Evolutionary conservation across 2,888 invertebrate genomes (phyloP).

Genomic region (Drosophila antonietae): DNA sequence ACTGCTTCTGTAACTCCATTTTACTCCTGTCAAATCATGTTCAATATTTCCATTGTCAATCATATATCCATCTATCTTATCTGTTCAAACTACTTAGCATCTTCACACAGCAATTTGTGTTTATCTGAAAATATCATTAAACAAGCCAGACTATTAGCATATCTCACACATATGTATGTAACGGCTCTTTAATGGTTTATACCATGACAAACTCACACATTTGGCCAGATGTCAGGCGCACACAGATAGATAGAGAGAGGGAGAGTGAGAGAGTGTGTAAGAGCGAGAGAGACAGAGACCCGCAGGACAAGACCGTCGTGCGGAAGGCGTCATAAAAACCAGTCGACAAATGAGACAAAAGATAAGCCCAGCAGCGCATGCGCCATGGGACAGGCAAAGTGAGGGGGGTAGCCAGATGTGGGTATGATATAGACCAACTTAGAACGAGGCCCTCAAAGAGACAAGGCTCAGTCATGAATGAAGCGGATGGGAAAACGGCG

Average conservation of each 20-base stretch:
- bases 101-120: constrained; percentile 26
- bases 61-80: constrained; percentile 18
- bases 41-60: constrained; percentile 1
- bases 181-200: constrained; percentile 6
- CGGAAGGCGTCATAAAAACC: constrained; percentile 61
- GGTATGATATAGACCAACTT: constrained; percentile 66
- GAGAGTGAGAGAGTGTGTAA: neutral
- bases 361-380: constrained; percentile 56
- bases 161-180: constrained; percentile 42
- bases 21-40: constrained; percentile 5
- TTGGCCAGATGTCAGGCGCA: constrained; percentile 60
- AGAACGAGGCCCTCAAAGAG: constrained; percentile 26
- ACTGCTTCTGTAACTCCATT: no score
- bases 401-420: constrained; percentile 57
- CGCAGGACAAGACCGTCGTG: constrained; percentile 20
- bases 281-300: constrained; percentile 13
- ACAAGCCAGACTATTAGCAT: constrained; percentile 52
- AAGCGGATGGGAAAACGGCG: constrained; percentile 33
- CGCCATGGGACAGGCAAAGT: constrained; percentile 44
- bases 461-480: constrained; percentile 53
- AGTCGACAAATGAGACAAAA: constrained; percentile 67
- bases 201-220: constrained; percentile 48
- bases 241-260: constrained; percentile 2
- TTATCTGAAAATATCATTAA: constrained; percentile 28
- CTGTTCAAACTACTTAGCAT: neutral